These are phyloP conservation scores for Calosoma granatense DNA, from an alignment of 1,140 invertebrate species.

Conservation along the genomic window DNA sequence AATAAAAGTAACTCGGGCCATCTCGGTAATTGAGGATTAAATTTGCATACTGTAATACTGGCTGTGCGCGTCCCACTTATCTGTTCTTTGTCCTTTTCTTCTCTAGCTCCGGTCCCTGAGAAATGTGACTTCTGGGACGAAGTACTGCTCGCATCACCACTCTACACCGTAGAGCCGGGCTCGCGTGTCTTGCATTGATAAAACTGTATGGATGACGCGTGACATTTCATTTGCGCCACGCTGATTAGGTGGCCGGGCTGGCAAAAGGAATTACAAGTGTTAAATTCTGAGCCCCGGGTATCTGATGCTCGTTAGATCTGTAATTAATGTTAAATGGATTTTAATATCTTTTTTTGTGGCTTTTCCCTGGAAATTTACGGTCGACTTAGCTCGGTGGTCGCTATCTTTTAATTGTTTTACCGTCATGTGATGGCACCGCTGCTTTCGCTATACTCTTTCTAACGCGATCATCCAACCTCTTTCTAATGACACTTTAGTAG, in stretches of 20 bases:
- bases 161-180: background rate
- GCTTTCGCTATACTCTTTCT: background rate
- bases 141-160: background rate
- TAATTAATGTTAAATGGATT: constrained; percentile 9
- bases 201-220: background rate
- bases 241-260: background rate
- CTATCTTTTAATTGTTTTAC: constrained; percentile 7
- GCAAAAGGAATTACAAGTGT: background rate
- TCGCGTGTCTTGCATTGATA: background rate
- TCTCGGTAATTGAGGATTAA: constrained; percentile 15
- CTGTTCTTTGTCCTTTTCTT: constrained; percentile 10
- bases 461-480: background rate
- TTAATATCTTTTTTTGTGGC: constrained; percentile 3
- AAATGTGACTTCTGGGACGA: background rate
- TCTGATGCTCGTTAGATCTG: constrained; percentile 7
- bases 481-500: background rate
- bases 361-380: background rate
- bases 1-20: constrained; percentile 11
- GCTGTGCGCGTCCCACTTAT: constrained; percentile 8
- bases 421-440: background rate
- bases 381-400: background rate
- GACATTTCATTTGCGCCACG: background rate
- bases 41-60: constrained; percentile 13
- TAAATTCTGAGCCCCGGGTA: background rate
- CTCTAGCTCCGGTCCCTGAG: background rate